Base-by-base conservation (phyloP, 2,113 vertebrate genomes). In the Zonotrichia leucophrys region DNA sequence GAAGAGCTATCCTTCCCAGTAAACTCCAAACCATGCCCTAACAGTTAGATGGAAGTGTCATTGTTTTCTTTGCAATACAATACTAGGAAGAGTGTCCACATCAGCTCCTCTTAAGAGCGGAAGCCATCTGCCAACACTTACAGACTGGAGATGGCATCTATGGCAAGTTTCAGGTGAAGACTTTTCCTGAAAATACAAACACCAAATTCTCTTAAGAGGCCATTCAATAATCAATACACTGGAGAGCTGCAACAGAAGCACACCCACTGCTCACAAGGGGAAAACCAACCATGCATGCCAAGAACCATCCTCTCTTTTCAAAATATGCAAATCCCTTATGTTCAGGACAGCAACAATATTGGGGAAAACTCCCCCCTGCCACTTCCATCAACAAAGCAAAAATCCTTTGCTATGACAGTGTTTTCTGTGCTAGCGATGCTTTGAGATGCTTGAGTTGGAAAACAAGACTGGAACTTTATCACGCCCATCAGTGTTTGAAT, bases 21-120 rank as follows among this genome's bases (percentile, higher is more conserved):
- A 83, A 93, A 83, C 31, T 90, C 83, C 64, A 44, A 86, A 75
- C 35, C 66, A 63, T 75, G n/a, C 27, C 37, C 49, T 31, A 70
- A 44, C 87, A 64, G 87, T 72, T 50, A 30, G 83, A 92, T 92
- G 86, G 73, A 95, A 94, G 73, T 58, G 53, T 62, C 69, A 23
- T 42, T 95, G 96, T 97, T 96, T 96, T 96, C 92, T 82, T 78
- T 92, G 92, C 88, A 96, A 90, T 89, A 96, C 96, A 97, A 97
- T 96, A 95, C 76, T 92, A 96, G 96, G 95, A 97, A 97, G 93
- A 96, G 91, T 69, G 92, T 84, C 90, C 66, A 60, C 88, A 95
- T 67, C 95, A 93, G 79, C 93, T 90, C 53, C 83, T 92, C 79
- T 50, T 59, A 89, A 49, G 90, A 96, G 75, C 56, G 92, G 96